A percentile compares a stretch with the other conserved stretches of the same genome.
These are phyloP conservation scores for Acrocephalus arundinaceus DNA, from an alignment of 2,113 vertebrate species.

Conservation along the genomic window DNA sequence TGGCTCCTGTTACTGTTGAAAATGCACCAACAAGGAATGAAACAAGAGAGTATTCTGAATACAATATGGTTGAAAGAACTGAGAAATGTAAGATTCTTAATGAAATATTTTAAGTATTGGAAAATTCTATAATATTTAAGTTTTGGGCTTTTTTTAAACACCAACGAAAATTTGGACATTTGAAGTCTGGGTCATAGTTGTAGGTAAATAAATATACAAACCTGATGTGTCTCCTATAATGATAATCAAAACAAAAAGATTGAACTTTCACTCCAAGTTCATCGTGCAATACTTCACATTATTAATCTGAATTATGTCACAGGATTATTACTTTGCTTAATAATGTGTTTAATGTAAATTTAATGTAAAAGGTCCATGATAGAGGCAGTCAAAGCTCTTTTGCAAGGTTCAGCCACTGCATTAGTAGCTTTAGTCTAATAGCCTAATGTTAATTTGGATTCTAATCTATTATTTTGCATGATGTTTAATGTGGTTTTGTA, in stretches of 20 bases:
- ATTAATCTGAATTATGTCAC: conserved; percentile 54
- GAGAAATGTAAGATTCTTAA: background rate
- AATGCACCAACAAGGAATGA: background rate
- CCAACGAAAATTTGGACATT: background rate
- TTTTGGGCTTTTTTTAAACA: background rate
- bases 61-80: background rate
- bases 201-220: background rate
- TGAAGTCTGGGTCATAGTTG: background rate
- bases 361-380: conserved; percentile 57
- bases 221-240: background rate
- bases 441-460: conserved; percentile 46
- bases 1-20: background rate
- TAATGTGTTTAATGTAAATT: conserved; percentile 66
- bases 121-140: background rate
- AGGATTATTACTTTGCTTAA: conserved; percentile 57
- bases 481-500: conserved; percentile 23
- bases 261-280: conserved; percentile 5
- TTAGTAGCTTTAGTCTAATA: conserved; percentile 44
- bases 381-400: conserved; percentile 49
- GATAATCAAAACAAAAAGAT: conserved; percentile 2
- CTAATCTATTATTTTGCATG: background rate
- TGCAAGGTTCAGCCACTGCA: conserved; percentile 32
- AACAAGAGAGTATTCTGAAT: background rate
- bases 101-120: background rate
- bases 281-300: conserved; percentile 14